These are phyloP conservation scores for Lycaon pictus DNA, from an alignment of 2,113 vertebrate species.

Conservation along the genomic window DNA sequence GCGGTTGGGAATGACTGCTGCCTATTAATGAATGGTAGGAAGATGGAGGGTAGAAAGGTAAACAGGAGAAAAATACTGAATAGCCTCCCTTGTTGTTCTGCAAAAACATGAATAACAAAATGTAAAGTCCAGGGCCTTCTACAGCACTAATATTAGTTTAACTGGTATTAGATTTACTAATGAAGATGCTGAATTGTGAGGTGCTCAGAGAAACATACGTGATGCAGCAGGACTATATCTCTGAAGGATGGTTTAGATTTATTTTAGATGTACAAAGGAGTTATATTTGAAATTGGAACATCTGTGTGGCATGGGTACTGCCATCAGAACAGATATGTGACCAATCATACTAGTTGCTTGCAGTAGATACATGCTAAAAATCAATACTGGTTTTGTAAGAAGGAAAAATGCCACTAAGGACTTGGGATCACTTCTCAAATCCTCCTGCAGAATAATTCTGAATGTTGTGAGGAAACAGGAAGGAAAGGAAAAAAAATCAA, in stretches of 20 bases:
- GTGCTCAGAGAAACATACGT: neutral
- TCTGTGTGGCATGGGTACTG: neutral
- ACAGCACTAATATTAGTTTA: conserved; percentile 1
- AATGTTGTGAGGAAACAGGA: neutral
- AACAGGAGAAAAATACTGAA: neutral
- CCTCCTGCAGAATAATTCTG: neutral
- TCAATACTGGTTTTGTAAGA: neutral
- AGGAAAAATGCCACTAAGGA: neutral
- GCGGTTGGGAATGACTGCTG: neutral
- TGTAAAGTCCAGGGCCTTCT: neutral
- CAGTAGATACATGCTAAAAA: conserved; percentile 18
- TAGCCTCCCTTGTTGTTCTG: neutral
- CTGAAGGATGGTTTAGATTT: conserved; percentile 1
- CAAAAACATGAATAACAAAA: neutral
- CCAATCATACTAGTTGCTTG: conserved; percentile 48
- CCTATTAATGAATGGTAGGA: neutral
- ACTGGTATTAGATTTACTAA: conserved; percentile 28
- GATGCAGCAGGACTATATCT: neutral
- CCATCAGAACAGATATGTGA: conserved; percentile 21
- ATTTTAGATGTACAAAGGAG: conserved; percentile 3
- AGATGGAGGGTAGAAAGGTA: neutral
- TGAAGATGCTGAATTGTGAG: neutral
- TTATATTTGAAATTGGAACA: conserved; percentile 29
- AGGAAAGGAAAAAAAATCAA: neutral
- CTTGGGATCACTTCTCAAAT: neutral